phyloP scores from a whole-genome alignment of 2,888 invertebrate genomes.

The Drosophila merina region DNA sequence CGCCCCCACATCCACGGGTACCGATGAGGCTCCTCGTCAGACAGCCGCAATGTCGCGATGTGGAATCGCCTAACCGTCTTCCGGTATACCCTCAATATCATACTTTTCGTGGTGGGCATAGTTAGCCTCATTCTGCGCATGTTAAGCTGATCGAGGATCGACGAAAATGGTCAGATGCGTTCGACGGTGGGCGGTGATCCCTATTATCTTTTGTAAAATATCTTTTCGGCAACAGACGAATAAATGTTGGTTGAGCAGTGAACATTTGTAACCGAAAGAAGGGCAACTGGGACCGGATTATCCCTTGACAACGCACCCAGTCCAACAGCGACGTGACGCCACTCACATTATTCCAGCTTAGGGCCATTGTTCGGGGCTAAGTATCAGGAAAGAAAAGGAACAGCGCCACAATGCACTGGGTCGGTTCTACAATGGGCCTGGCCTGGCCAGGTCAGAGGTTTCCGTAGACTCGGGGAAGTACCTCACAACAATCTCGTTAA shows the following conservation, averaged over 20 bases:
- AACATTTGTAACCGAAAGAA: slow-evolving; percentile 4
- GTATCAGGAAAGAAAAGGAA: slow-evolving; percentile 44
- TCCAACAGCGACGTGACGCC: slow-evolving; percentile 9
- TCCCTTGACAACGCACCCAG: slow-evolving; percentile 26
- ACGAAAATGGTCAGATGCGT: background rate
- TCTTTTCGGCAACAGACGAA: slow-evolving; percentile 10
- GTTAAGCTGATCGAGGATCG: slow-evolving; percentile 1
- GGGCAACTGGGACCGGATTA: slow-evolving; percentile 22
- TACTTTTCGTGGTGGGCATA: slow-evolving; percentile 7
- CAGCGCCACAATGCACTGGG: slow-evolving; percentile 29
- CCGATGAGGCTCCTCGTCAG: background rate
- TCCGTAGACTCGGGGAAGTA: slow-evolving; percentile 55
- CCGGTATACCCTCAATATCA: slow-evolving; percentile 10
- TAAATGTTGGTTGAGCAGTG: slow-evolving; percentile 30
- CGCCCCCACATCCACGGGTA: no score
- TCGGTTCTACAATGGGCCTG: slow-evolving; percentile 31
- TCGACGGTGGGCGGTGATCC: background rate
- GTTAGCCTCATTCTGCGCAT: slow-evolving; percentile 14
- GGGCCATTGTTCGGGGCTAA: slow-evolving; percentile 32
- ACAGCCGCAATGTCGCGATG: slow-evolving; percentile 16
- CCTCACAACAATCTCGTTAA: slow-evolving; percentile 77
- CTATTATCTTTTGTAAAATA: slow-evolving; percentile 4
- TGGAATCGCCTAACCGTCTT: slow-evolving; percentile 7
- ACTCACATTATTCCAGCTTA: slow-evolving; percentile 10
- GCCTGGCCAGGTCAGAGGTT: slow-evolving; percentile 46